A percentile compares a stretch with the other conserved stretches of the same genome.
phyloP scores from a whole-genome alignment of 1,140 invertebrate genomes.

The Scaptomyza graminum region DNA sequence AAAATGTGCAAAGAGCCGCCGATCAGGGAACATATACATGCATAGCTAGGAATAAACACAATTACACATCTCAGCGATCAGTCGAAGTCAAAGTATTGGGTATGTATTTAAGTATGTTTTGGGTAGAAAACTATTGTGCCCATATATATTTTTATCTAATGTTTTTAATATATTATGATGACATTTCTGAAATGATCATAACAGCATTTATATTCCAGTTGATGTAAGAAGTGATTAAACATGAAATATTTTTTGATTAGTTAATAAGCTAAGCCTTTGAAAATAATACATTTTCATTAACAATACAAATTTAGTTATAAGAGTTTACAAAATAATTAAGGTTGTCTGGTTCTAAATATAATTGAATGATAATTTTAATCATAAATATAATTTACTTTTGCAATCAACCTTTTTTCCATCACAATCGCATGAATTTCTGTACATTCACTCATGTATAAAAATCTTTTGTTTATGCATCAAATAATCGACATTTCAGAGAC shows the following conservation, averaged over 20 bases:
- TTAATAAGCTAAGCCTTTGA: too few relatives aligned
- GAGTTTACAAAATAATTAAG: too few relatives aligned
- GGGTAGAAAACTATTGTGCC: background rate
- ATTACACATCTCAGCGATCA: constrained; percentile 85
- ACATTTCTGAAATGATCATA: too few relatives aligned
- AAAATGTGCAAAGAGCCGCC: constrained; percentile 86
- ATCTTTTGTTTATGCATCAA: background rate
- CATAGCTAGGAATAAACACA: constrained; percentile 87
- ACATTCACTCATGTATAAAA: background rate
- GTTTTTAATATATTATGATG: background rate
- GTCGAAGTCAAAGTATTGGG: constrained; percentile 86
- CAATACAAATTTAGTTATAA: too few relatives aligned
- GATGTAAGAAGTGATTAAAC: too few relatives aligned
- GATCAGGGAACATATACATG: constrained; percentile 89
- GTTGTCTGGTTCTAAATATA: too few relatives aligned
- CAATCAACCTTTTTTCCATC: background rate
- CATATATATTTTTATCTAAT: background rate
- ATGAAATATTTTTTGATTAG: too few relatives aligned
- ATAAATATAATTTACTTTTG: too few relatives aligned
- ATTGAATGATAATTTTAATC: too few relatives aligned
- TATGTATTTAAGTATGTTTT: constrained; percentile 70
- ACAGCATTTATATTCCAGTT: too few relatives aligned
- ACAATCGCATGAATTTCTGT: constrained; percentile 13
- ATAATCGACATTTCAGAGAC: background rate
- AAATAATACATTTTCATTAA: too few relatives aligned